Evolutionary conservation across 2,888 invertebrate genomes (phyloP), one percentile per base, ranked within the genome.

Genomic region (Lasius platythorax): DNA sequence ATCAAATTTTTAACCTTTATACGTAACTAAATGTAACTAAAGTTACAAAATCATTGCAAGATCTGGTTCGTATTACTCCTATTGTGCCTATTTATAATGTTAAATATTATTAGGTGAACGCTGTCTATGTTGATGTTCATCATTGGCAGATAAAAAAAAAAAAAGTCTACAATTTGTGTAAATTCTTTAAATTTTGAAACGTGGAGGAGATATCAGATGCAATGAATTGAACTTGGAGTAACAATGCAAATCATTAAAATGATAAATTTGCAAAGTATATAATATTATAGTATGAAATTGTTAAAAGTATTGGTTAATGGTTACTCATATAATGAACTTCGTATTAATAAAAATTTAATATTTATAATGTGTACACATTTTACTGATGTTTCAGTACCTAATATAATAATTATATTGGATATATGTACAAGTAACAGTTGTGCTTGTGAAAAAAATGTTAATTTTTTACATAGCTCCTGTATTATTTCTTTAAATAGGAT

Each of bases 11-110:
- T 61, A 56, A 79, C 56, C 33, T 79, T 58, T 66, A 68, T 78
- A 23, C 46, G 58, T 75, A 82, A 56, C 53, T 67, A 67, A 74
- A 79, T 37, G 58, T 75, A 82, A 56, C 53, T 67, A 63, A 74
- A 79, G 33, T 75, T 81, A 58, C n/a, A 53, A 78, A 40, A 64
- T 75, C 72, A 67, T 84, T 84, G 75, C 72, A 84, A 83, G 73
- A 86, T 85, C 78, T 87, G 78, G 75, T 89, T 87, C 85, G 72
- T 91, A 91, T 90, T 91, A 91, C 89, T 92, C 92, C 92, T 92
- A 92, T 92, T 91, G 92, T 94, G 94, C 93, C 93, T 94, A 93
- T 89, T 92, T 92, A 91, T 92, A 91, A 91, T 85, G 87, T 89
- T 87, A 90, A 89, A 86, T 89, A 91, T 91, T 88, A 88, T 90